Evolutionary conservation across 2,888 invertebrate species (phyloP).

Genomic region (Tortricodes alternella): DNA sequence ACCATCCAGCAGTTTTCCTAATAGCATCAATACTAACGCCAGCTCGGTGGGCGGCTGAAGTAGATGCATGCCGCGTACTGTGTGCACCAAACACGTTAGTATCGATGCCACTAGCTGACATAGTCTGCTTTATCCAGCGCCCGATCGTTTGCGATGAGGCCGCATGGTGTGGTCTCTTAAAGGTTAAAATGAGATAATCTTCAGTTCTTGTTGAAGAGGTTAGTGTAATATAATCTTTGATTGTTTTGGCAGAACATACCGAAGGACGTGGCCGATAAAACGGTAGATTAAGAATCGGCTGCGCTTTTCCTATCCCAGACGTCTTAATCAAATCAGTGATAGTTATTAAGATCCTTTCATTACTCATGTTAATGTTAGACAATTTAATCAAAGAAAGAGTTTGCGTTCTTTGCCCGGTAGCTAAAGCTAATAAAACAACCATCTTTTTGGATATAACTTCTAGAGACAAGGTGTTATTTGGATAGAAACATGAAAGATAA

Average conservation of each 20-base stretch:
- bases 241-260: conserved; percentile 34
- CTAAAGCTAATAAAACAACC: conserved; percentile 6
- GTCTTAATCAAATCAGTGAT: conserved; percentile 36
- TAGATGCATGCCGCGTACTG: conserved; percentile 30
- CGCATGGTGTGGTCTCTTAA: conserved; percentile 12
- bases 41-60: conserved; percentile 12
- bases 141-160: conserved; percentile 4
- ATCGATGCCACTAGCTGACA: conserved; percentile 20
- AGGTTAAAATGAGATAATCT: conserved; percentile 2
- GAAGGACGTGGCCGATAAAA: conserved; percentile 25
- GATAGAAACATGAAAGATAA: conserved; percentile 11
- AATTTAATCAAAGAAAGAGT: conserved; percentile 35
- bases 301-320: conserved; percentile 15
- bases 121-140: conserved; percentile 24
- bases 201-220: background rate
- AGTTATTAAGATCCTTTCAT: conserved; percentile 19
- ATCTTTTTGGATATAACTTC: background rate
- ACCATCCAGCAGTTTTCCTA: conserved; percentile 32
- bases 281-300: conserved; percentile 33
- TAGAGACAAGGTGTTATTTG: background rate
- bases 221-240: background rate
- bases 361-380: conserved; percentile 28
- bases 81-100: conserved; percentile 6
- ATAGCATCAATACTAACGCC: conserved; percentile 20
- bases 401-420: conserved; percentile 26